Evolutionary conservation across 2,113 vertebrate species (phyloP).

Genomic region (Pachycephala philippinensis): DNA sequence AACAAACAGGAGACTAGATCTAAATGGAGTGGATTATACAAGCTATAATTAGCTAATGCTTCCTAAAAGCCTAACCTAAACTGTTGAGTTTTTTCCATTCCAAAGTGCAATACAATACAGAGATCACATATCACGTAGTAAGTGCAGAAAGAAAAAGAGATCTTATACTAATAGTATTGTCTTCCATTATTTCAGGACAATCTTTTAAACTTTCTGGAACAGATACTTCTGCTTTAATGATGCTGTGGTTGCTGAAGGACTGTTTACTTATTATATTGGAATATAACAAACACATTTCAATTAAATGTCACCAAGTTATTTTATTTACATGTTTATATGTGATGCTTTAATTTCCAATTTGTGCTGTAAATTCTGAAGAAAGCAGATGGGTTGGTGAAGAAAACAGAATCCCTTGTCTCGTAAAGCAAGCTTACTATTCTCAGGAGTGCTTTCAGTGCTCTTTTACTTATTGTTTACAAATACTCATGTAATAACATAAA

Average conservation of each 20-base stretch:
- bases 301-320: neutral
- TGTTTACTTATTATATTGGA: neutral
- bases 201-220: neutral
- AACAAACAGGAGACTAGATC: neutral
- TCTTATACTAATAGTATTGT: neutral
- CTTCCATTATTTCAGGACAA: neutral
- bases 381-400: neutral
- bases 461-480: neutral
- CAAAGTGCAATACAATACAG: neutral
- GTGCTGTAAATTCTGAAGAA: neutral
- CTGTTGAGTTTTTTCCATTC: slow-evolving; percentile 39
- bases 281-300: neutral
- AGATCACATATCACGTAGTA: neutral
- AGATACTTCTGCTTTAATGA: neutral
- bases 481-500: neutral
- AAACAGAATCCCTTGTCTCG: neutral
- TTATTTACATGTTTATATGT: neutral
- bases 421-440: neutral
- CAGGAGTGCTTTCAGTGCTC: neutral
- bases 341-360: neutral
- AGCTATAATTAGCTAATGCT: slow-evolving; percentile 51
- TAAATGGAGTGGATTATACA: slow-evolving; percentile 28
- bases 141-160: neutral
- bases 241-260: neutral
- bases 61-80: slow-evolving; percentile 39